Base-by-base conservation (phyloP, 2,888 invertebrate genomes). In the Hyposoter dolosus region DNA sequence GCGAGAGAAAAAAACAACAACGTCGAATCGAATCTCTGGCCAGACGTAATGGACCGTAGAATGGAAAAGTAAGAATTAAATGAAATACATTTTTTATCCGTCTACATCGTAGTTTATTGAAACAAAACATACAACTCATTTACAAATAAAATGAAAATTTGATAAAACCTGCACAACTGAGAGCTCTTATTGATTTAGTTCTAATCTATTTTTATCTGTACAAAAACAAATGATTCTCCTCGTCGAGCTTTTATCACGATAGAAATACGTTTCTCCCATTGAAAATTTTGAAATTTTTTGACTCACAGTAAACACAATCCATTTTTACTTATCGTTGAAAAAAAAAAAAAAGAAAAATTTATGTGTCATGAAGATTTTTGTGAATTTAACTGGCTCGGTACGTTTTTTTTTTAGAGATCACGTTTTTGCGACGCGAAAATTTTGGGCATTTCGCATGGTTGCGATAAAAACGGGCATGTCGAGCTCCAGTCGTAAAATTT, bases 331-430 rank as follows among this genome's bases (percentile, higher is more conserved):
- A 1, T 28, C 45, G 69, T 28, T 45, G 0, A 43, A 66, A 19
- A 40, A 66, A 43, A 66, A 19, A 40, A 66, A 66, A 40, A 66
- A 40, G 6, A 40, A 35, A 12, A 66, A 69, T 47, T 69, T 28
- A 69, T 47, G 28, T 47, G 17, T 47, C n/a, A 35, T 35, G n/a
- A 40, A 19, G n/a, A 72, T 53, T 56, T 74, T 72, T 15, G 53
- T 32, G 32, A 17, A 71, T 47, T 10, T 10, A 40, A 53, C 72
- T 32, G 50, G 6, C 50, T 53, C 35, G 35, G 35, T 19, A 12
- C 19, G n/a, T 40, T 74, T 53, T 72, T 40, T 74, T 53, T 72
- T 32, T 10, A 1, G 40, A 74, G 53, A 74, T 74, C 56, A 56
- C n/a, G 32, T 35, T 53, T 53, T 23, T 15, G 28, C 15, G n/a